These are phyloP conservation scores for Drosophila elegans DNA, from an alignment of 1,140 invertebrate species.

Conservation along the genomic window DNA sequence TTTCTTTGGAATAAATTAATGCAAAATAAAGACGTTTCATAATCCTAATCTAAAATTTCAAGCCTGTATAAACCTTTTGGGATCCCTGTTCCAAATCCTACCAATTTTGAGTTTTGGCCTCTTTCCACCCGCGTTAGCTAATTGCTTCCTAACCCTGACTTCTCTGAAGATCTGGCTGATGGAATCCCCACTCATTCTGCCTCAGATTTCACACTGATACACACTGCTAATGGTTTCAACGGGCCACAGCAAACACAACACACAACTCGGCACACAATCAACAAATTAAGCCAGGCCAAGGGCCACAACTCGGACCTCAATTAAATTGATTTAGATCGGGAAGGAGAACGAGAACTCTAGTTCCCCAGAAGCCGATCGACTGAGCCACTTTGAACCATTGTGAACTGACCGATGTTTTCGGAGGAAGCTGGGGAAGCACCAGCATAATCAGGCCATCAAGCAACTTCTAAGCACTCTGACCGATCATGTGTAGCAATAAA, in stretches of 20 bases:
- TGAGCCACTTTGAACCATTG: background rate
- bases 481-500: conserved; percentile 67
- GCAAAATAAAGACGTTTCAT: background rate
- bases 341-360: conserved; percentile 17
- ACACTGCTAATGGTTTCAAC: conserved; percentile 8
- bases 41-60: background rate
- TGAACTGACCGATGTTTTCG: conserved; percentile 29
- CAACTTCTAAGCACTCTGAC: conserved; percentile 25
- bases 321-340: conserved; percentile 80
- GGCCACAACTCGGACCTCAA: conserved; percentile 65
- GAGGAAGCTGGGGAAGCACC: conserved; percentile 35
- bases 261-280: conserved; percentile 45
- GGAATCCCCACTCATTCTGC: conserved; percentile 20
- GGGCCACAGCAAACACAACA: conserved; percentile 4
- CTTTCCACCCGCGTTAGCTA: conserved; percentile 11
- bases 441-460: conserved; percentile 26
- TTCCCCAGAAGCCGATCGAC: conserved; percentile 36
- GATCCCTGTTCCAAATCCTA: background rate
- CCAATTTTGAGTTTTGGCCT: conserved; percentile 3
- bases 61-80: background rate
- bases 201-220: conserved; percentile 74
- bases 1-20: background rate
- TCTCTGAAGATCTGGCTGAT: conserved; percentile 19
- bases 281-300: conserved; percentile 68
- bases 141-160: conserved; percentile 49